phyloP scores from a whole-genome alignment of 2,888 invertebrate species.

The Agonopterix subpropinquella region DNA sequence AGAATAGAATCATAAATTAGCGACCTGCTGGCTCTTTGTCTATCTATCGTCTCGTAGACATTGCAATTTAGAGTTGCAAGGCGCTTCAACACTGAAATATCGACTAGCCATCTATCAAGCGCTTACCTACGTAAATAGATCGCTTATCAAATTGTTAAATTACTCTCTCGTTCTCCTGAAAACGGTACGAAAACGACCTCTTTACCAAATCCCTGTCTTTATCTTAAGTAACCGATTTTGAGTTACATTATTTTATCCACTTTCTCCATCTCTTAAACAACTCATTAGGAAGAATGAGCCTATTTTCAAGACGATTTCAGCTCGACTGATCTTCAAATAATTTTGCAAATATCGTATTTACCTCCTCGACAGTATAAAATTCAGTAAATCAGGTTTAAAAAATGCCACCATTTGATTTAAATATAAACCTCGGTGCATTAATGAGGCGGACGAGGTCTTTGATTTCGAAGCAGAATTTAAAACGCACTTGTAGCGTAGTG shows the following conservation, averaged over 20 bases:
- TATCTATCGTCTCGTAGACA: conserved; percentile 46
- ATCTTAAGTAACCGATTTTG: too few species aligned
- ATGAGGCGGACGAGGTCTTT: background rate
- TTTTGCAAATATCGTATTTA: too few species aligned
- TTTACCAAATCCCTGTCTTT: too few species aligned
- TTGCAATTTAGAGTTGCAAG: conserved; percentile 46
- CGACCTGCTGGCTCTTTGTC: conserved; percentile 37
- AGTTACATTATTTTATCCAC: too few species aligned
- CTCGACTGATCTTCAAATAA: too few species aligned
- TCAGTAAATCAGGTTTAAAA: background rate
- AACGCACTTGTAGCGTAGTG: conserved; percentile 11
- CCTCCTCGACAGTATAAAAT: background rate
- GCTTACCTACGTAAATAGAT: conserved; percentile 42
- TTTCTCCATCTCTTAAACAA: too few species aligned
- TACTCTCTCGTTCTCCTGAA: conserved; percentile 19
- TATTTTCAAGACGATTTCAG: too few species aligned
- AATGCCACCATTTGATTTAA: background rate
- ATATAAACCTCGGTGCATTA: background rate
- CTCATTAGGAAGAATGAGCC: too few species aligned
- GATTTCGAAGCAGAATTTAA: conserved; percentile 9
- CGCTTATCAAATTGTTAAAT: conserved; percentile 59
- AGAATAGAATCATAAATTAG: conserved; percentile 43
- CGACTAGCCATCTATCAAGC: conserved; percentile 55
- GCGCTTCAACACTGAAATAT: conserved; percentile 47
- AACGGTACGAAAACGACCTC: too few species aligned